Evolutionary conservation across 2,888 invertebrate species (phyloP).

Genomic region (Tetheella fluctuosa): DNA sequence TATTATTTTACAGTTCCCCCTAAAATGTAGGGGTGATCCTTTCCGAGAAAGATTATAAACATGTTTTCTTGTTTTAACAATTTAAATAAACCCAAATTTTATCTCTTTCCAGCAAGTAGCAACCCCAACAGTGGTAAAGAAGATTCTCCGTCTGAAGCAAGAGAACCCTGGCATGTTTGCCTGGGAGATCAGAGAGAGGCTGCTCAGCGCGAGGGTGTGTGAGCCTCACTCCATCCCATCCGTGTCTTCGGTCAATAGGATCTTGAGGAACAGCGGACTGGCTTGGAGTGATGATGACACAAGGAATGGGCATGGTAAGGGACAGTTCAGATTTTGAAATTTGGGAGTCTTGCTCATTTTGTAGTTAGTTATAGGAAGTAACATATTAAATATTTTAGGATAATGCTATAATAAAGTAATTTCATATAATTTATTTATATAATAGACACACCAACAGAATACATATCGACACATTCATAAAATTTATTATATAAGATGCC

Average conservation of each 20-base stretch:
- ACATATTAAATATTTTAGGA: too few species aligned
- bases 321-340: too few species aligned
- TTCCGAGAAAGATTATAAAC: not conserved
- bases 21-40: not conserved
- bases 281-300: constrained; percentile 89
- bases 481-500: too few species aligned
- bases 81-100: not conserved
- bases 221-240: constrained; percentile 96
- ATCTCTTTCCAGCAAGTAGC: constrained; percentile 93
- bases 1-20: not conserved
- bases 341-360: too few species aligned
- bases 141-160: constrained; percentile 96
- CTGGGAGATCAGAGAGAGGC: constrained; percentile 97
- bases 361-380: too few species aligned
- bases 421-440: too few species aligned
- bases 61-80: too few species aligned
- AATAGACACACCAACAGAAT: too few species aligned
- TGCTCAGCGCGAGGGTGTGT: constrained; percentile 95
- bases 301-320: constrained; percentile 63
- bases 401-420: too few species aligned
- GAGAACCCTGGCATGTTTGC: constrained; percentile 98
- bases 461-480: too few species aligned
- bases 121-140: constrained; percentile 97
- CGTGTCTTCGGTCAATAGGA: constrained; percentile 97
- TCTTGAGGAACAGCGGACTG: constrained; percentile 92